A percentile compares a stretch with the other conserved stretches of the same genome.
Conservation (phyloP, 1,140 invertebrate species). For the Hyposmocoma kahamanoa region DNA sequence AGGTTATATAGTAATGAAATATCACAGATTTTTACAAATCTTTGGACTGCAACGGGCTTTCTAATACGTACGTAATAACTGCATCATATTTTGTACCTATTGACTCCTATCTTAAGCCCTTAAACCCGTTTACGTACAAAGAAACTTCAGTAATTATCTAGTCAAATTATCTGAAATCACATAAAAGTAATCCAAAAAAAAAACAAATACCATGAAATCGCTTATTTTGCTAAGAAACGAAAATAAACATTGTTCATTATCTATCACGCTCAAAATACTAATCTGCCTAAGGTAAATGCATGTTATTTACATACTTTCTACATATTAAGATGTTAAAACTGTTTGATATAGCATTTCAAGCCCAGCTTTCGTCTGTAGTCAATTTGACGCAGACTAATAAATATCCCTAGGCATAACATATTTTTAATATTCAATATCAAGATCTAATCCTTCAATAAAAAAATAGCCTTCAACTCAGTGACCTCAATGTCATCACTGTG, state of each 20-base stretch:
- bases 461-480: constrained; percentile 62
- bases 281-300: constrained; percentile 65
- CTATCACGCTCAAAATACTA: constrained; percentile 57
- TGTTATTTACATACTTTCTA: constrained; percentile 60
- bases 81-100: constrained; percentile 58
- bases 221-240: constrained; percentile 61
- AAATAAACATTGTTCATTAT: constrained; percentile 53
- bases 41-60: constrained; percentile 73
- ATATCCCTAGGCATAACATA: constrained; percentile 47
- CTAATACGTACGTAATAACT: constrained; percentile 35
- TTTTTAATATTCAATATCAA: constrained; percentile 52
- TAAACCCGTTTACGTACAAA: constrained; percentile 67
- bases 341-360: constrained; percentile 44
- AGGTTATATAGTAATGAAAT: constrained; percentile 73
- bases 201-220: constrained; percentile 53
- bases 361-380: constrained; percentile 40
- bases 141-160: constrained; percentile 58
- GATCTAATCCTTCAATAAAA: constrained; percentile 65
- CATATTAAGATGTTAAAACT: constrained; percentile 43
- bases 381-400: constrained; percentile 38
- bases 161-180: constrained; percentile 54
- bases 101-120: constrained; percentile 46
- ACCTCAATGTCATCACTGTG: constrained; percentile 65
- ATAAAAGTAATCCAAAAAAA: constrained; percentile 59
- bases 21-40: constrained; percentile 73